Evolutionary conservation across 2,113 vertebrate genomes (phyloP), one percentile per base, ranked within the genome.

Genomic region (Tragelaphus imberbis): DNA sequence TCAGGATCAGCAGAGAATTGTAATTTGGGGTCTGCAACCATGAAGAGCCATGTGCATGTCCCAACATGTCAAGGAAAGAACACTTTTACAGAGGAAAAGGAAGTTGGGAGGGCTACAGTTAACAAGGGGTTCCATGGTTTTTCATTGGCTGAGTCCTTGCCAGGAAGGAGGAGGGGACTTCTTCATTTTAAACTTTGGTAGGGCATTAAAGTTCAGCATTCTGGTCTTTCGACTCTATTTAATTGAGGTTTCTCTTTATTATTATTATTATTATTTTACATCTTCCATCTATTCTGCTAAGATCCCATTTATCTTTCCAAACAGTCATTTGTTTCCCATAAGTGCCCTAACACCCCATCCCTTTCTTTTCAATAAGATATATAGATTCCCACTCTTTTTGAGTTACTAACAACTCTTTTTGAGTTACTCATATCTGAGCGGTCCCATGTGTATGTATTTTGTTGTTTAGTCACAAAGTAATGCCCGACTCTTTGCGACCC

Each of bases 401-500:
- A 44, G 28, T 81, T 55, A 47, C 44, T 88, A 53, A 79, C 47
- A 27, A 75, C 30, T 15, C 7, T 49, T 53, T 40, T 55, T 59
- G 85, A 44, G 28, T 81, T 55, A 47, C 44, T 65, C 27, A 88
- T 47, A 33, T 82, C 28, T 58, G 21, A 71, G 30, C 0, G 0
- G 23, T 28, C 28, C 30, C 11, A 16, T 15, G 1, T 23, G 17
- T 56, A 40, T 77, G 30, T 27, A 40, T 23, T 0, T 13, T 75
- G n/a, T 40, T 71, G 36, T 75, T 75, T 30, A 75, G 21, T 40
- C 36, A 40, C 36, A 40, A 40, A 75, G 21, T 13, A 12, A 12
- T 25, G 36, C 12, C 21, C 36, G 0, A 13, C 21, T 40, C 10
- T 75, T 75, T 75, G 68, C 0, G 0, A 40, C 36, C 10, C 19